phyloP scores from a whole-genome alignment of 2,888 invertebrate genomes.

The Torymus tubicola region DNA sequence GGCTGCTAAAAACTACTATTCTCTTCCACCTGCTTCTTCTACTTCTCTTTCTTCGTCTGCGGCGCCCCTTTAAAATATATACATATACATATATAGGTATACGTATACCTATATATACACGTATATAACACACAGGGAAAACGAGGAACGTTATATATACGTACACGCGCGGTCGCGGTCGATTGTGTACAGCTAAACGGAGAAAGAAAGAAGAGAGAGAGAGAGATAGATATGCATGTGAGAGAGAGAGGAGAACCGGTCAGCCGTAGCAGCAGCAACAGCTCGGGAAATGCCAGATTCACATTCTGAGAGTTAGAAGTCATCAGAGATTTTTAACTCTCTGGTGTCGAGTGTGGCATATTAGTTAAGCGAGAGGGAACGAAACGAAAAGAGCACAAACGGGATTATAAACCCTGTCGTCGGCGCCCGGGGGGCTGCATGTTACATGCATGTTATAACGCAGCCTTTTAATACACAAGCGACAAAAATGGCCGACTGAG shows the following conservation, averaged over 20 bases:
- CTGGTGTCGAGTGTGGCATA: not conserved
- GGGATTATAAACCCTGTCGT: not conserved
- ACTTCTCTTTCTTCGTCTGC: not conserved
- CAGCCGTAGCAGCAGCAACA: too few species aligned
- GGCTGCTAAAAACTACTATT: not conserved
- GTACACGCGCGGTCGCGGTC: constrained; percentile 2
- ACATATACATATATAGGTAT: not conserved
- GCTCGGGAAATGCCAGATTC: too few species aligned
- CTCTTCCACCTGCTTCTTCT: not conserved
- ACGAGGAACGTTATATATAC: too few species aligned
- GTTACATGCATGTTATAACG: constrained; percentile 1
- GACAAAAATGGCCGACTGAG: constrained; percentile 53
- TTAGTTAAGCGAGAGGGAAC: not conserved
- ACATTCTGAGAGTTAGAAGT: too few species aligned
- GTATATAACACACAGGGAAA: too few species aligned
- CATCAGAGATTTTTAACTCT: too few species aligned
- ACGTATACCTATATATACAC: too few species aligned
- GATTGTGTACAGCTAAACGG: constrained; percentile 23
- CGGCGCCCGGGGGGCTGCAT: not conserved
- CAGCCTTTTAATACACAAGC: constrained; percentile 22
- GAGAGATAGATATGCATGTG: not conserved
- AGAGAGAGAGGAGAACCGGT: constrained; percentile 5
- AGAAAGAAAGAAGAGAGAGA: not conserved
- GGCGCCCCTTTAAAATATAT: constrained; percentile 17
- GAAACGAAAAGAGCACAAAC: not conserved